Evolutionary conservation across 2,888 invertebrate genomes (phyloP), one percentile per base, ranked within the genome.

Genomic region (Acanthoscelides obtectus): DNA sequence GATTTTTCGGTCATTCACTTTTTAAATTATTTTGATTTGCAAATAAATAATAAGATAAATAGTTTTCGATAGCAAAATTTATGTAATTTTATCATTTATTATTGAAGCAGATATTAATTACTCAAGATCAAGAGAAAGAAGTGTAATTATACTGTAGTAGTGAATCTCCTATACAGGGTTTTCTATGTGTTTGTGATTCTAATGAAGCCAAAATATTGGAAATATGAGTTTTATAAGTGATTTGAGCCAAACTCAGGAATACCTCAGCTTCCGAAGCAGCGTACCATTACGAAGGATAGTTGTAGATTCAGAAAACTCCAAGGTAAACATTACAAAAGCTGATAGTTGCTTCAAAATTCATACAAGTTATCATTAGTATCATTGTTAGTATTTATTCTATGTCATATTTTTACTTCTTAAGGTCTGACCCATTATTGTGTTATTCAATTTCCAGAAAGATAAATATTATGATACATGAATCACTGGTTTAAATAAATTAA

Each of bases 181-280:
- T 45, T 45, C 17, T 1, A 17, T 45, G 17, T 6, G 17, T 3
- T 45, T 45, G 45, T 3, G 17, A 17, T 25, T 25, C 8, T 25
- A 6, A 25, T 25, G 25, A 25, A 45, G 12, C 3, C n/a, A n/a
- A n/a, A 6, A 45, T 45, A 45, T 69, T 72, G 20, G 22, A 69
- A 27, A 45, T 22, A 92, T 92, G 92, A 90, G 90, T 85, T 90
- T 87, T 80, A 84, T 90, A 68, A 92, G 92, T 86, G 93, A 92
- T 80, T 87, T 93, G 79, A 91, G 93, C 2, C 91, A 90, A 79
- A 93, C 92, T 12, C 90, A 89, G 79, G 94, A 94, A 85, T 94
- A 94, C 85, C 86, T 92, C 70, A 94, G 93, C 84, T 94, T 94
- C 83, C 88, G 94, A 76, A 92, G 93, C 81, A 92, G 91, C 78